phyloP scores from a whole-genome alignment of 2,797 vertebrate species.

The Sarcophilus harrisii region DNA sequence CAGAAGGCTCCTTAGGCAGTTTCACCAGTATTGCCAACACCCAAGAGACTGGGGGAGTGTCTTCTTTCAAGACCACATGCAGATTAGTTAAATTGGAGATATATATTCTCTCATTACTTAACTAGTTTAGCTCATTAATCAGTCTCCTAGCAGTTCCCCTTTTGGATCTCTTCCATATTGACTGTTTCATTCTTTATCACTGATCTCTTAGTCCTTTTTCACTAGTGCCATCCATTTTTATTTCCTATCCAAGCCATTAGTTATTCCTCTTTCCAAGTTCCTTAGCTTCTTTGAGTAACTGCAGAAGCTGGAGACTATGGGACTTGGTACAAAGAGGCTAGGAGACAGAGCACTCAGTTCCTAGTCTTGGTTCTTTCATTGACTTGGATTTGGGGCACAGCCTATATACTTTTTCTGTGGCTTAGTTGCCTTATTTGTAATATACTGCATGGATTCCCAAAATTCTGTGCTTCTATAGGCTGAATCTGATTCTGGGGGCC shows the following conservation, averaged over 20 bases:
- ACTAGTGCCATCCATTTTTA: not conserved
- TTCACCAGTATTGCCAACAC: not conserved
- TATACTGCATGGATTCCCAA: not conserved
- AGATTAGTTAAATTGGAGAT: slow-evolving; percentile 34
- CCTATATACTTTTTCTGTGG: not conserved
- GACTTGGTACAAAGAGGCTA: not conserved
- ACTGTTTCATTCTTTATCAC: slow-evolving; percentile 6
- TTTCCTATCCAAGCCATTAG: not conserved
- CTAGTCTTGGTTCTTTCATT: not conserved
- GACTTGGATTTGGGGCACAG: not conserved
- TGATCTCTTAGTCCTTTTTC: not conserved
- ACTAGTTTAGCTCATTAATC: slow-evolving; percentile 43
- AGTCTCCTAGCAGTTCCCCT: not conserved
- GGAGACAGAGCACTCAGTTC: not conserved
- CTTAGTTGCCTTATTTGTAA: not conserved
- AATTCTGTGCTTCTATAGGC: not conserved
- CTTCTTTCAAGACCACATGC: slow-evolving; percentile 36
- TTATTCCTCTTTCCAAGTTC: not conserved
- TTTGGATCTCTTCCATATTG: not conserved
- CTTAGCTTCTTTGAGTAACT: not conserved
- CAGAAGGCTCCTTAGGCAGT: not conserved
- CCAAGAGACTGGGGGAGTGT: not conserved
- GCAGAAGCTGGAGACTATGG: not conserved
- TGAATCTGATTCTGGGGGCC: not conserved
- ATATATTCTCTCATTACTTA: not conserved